Conservation (phyloP, 2,113 vertebrate genomes). For the Elachura formosa region DNA sequence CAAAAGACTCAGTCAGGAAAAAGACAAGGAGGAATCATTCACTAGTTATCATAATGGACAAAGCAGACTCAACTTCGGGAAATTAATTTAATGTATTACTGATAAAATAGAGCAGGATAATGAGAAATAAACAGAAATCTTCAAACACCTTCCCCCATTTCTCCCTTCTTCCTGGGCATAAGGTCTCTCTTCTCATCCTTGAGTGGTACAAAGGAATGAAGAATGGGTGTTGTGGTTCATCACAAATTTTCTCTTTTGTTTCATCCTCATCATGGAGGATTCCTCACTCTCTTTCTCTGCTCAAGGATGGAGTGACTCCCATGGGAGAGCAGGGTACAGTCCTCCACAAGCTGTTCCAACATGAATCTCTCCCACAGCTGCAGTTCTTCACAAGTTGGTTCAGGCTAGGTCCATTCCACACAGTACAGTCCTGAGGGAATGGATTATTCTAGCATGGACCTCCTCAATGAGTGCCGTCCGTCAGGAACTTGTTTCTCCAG, state of each 20-base stretch:
- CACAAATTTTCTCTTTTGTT: neutral
- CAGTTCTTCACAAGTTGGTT: neutral
- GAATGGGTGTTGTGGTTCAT: neutral
- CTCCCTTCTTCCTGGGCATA: neutral
- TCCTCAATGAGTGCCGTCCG: neutral
- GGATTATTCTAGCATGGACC: neutral
- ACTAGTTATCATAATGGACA: neutral
- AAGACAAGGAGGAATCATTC: neutral
- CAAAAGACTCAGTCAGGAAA: neutral
- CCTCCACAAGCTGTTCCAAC: neutral
- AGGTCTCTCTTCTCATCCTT: neutral
- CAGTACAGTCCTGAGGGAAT: neutral
- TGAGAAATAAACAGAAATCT: neutral
- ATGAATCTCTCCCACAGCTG: neutral
- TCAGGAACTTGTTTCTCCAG: neutral
- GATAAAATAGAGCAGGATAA: neutral
- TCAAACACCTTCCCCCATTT: neutral
- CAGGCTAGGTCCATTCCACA: accelerated
- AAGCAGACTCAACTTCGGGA: neutral
- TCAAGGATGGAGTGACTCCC: neutral
- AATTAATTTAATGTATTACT: neutral
- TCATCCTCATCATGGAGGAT: neutral
- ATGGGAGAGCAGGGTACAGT: neutral
- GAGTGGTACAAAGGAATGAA: too few species aligned
- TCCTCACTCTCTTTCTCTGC: neutral